Evolutionary conservation across 2,888 invertebrate genomes (phyloP).

Genomic region (Pseudococcus longispinus): DNA sequence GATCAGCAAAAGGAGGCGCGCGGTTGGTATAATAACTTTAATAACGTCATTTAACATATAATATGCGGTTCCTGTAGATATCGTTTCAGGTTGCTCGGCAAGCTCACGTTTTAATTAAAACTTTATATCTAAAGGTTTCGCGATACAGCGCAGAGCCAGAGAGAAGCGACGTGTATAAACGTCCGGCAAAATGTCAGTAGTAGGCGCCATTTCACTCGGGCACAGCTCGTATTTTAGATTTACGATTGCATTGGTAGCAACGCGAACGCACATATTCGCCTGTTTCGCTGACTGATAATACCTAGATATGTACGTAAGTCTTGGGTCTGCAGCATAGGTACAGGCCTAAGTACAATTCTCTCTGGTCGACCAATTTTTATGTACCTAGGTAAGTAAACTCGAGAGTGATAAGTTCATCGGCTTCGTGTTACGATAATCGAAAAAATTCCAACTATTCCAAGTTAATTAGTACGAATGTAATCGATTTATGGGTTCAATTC

Average conservation of each 20-base stretch:
- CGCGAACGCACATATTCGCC: neutral
- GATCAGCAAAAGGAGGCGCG: neutral
- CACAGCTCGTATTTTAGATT: slow-evolving; percentile 22
- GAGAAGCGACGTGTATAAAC: too few relatives aligned
- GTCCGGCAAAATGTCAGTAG: neutral
- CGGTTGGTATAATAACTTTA: slow-evolving; percentile 22
- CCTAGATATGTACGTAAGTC: neutral
- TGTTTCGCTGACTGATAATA: slow-evolving; percentile 22
- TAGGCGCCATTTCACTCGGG: slow-evolving; percentile 20
- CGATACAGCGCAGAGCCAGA: neutral
- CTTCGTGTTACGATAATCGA: neutral
- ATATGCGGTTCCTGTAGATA: neutral
- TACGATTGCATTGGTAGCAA: neutral
- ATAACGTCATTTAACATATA: slow-evolving; percentile 35
- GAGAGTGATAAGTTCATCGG: slow-evolving; percentile 21
- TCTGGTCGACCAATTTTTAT: neutral
- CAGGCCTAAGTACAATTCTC: neutral
- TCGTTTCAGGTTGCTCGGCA: neutral
- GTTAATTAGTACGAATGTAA: slow-evolving; percentile 3
- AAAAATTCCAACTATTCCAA: neutral
- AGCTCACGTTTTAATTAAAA: neutral
- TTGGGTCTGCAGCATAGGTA: too few relatives aligned
- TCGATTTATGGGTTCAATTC: neutral
- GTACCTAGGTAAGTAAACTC: neutral
- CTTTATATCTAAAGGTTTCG: neutral